Base-by-base conservation (phyloP, 35 echinoderm and acorn worm species). In the Chiridota heheva region DNA sequence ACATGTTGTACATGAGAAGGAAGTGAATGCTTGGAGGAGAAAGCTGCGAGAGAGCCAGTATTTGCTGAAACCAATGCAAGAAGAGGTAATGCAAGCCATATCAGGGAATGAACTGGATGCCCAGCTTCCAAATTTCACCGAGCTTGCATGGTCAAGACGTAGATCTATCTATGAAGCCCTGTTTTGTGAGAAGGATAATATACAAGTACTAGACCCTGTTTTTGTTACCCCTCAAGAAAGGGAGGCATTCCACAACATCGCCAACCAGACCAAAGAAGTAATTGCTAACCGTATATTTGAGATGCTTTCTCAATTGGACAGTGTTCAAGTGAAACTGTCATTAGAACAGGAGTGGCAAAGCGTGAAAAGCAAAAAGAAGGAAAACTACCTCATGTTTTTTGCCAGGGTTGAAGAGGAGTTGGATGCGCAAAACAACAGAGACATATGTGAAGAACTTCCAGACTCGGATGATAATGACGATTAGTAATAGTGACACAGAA, bases 201-300 rank as follows among this genome's bases (percentile, higher is more conserved):
- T n/a, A n/a, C n/a, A n/a, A n/a, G 22, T 66, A 15, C 25, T 15
- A 31, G 63, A 66, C 38, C 63, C 63, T 17, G 33, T 66, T 16
- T 66, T 66, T 66, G 63, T 66, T 6, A 1, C 38, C 24, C 63
- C 63, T 24, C 16, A 66, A 66, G 63, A 66, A 66, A 66, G 63
- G 18, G 4, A 24, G 17, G 63, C 63, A 7, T 66, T 66, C 25
- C 63, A 66, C 38, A 36, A 66, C 33, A 66, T 66, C 5, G 38
- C 31, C 2, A 66, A 66, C 38, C 63, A 66, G 33, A 66, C 63
- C 31, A 66, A 66, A 66, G 63, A 2, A 66, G 63, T 31, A 4
- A 66, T 66, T 66, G 63, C 63, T 34, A 36, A 17, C 16, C 31
- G 38, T 18, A 66, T 66, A 33, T 34, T 34, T 7, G 63, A 66